Evolutionary conservation across 2,113 vertebrate species (phyloP), one percentile per base, ranked within the genome.

Genomic region (Lipophrys pholis): DNA sequence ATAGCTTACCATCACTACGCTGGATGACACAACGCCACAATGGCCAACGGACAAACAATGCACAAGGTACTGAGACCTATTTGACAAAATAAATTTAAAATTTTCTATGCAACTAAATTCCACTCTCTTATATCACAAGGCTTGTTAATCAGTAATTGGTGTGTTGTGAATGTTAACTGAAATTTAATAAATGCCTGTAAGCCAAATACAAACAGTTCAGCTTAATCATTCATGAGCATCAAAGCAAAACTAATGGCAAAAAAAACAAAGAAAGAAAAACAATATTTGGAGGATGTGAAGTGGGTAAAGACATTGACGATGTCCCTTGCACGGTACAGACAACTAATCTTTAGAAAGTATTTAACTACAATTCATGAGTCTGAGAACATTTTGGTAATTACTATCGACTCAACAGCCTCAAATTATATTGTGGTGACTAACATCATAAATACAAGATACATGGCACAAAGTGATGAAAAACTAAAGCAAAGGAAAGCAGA

Each of bases 1-100:
- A 64, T 64, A 38, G 66, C 69, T 64, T 64, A 42, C 73, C 21
- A 54, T 49, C 11, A 52, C 38, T n/a, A 21, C 15, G 10, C 41
- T 42, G 41, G 39, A 59, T 38, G 21, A 63, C 1, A 15, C 59
- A 64, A 39, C 16, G 9, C n/a, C 41, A 30, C 17, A 11, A 30
- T 10, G n/a, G 42, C n/a, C 7, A 7, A 5, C 17, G 8, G 9
- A 57, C 30, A 69, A 57, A 57, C n/a, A 57, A 17, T 39, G 30
- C 8, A 7, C 6, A 36, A 9, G 10, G 41, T 41, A 11, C 11
- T 21, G 38, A 48, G 14, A n/a, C 2, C 14, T 6, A n/a, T 1
- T 5, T 48, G 14, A 48, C 45, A 48, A 30, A 30, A 30, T 30
- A 30, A 2, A 30, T 30, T 30, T 30, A 30, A 30, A 35, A 3